Percentiles rank a stretch among this genome's conserved stretches.
phyloP scores from a whole-genome alignment of 2,888 invertebrate species.

The Agriopis marginaria region DNA sequence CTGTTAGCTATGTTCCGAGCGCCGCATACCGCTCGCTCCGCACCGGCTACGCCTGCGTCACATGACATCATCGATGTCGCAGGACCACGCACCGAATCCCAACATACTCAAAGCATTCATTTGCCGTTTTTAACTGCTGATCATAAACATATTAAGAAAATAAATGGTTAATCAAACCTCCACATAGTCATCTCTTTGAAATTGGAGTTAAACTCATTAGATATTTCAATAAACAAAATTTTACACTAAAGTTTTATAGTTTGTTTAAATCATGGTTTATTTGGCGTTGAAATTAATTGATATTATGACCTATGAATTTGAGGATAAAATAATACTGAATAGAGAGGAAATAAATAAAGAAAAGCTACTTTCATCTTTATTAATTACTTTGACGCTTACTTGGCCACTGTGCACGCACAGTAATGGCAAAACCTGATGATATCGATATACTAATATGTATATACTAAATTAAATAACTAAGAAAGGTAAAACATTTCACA shows the following conservation, averaged over 20 bases:
- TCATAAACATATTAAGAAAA: conserved; percentile 52
- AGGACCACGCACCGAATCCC: conserved; percentile 50
- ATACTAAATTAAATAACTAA: neutral
- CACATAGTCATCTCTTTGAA: conserved; percentile 45
- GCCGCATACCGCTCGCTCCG: conserved; percentile 40
- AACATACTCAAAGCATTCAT: conserved; percentile 46
- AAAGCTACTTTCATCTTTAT: neutral
- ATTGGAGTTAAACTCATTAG: conserved; percentile 45
- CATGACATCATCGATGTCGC: conserved; percentile 61
- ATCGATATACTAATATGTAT: neutral
- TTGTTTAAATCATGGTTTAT: too few relatives aligned
- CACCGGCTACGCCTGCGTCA: conserved; percentile 50
- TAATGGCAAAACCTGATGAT: too few relatives aligned
- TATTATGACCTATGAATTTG: too few relatives aligned
- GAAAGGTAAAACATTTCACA: neutral
- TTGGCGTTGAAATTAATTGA: too few relatives aligned
- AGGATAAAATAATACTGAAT: neutral
- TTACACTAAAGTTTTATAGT: too few relatives aligned
- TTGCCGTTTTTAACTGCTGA: conserved; percentile 46
- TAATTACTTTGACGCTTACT: too few relatives aligned
- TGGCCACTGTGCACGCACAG: too few relatives aligned
- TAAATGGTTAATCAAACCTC: conserved; percentile 50
- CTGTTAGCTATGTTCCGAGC: conserved; percentile 48
- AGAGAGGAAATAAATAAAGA: neutral
- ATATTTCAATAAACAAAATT: neutral